These are phyloP conservation scores for Merops nubicus DNA, from an alignment of 2,113 vertebrate genomes.

Conservation along the genomic window DNA sequence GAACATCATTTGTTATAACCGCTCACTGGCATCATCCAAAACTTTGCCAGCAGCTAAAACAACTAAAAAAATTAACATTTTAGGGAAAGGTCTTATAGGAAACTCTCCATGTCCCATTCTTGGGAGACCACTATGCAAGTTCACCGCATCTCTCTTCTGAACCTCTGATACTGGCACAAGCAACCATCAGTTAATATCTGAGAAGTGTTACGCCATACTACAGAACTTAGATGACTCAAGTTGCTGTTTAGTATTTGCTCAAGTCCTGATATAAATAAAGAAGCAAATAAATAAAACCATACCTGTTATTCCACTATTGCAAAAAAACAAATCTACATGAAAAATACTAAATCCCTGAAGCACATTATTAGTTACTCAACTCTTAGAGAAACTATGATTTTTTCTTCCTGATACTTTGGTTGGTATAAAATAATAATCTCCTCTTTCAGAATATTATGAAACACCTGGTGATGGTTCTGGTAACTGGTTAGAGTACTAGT, in stretches of 20 bases:
- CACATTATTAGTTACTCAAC: background rate
- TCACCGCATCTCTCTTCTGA: background rate
- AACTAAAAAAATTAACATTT: background rate
- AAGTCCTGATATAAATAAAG: background rate
- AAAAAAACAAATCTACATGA: background rate
- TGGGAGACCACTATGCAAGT: background rate
- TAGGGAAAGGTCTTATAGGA: background rate
- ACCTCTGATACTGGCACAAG: background rate
- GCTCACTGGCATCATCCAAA: background rate
- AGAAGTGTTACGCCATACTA: background rate
- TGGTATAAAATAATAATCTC: accelerated
- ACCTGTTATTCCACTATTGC: background rate
- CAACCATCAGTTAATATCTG: background rate
- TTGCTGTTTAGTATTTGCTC: background rate
- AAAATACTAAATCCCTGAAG: accelerated
- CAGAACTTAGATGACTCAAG: background rate
- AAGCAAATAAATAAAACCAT: background rate
- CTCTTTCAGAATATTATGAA: background rate
- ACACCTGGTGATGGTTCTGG: background rate
- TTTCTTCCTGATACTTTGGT: background rate
- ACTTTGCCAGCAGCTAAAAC: background rate
- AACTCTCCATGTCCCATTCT: background rate
- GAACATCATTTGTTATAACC: background rate
- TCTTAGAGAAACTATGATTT: background rate
- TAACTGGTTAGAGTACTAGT: background rate